Base-by-base conservation (phyloP, 2,797 vertebrate species). In the Mormyrops boulengeri region DNA sequence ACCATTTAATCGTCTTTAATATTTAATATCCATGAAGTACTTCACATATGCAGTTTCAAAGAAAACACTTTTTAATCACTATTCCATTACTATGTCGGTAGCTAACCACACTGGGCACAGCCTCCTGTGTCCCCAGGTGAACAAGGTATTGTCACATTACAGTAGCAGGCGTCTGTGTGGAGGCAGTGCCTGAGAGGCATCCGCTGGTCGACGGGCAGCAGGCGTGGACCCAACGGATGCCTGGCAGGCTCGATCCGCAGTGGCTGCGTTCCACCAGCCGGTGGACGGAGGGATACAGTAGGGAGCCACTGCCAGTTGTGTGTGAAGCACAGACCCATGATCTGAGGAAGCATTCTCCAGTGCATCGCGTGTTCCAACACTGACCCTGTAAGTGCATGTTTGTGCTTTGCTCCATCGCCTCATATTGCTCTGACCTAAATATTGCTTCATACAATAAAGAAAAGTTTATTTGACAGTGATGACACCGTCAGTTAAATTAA, bases 1-100 rank as follows among this genome's bases (percentile, higher is more conserved):
- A 88, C 57, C 38, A 88, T 66, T 62, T 88, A 88, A 88, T 88
- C 6, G 0, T 66, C 93, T 98, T 98, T 97, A 97, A 97, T 98
- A 95, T 96, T 93, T 95, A 86, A 96, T 97, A 95, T 96, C 30
- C 94, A 96, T 95, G 95, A 96, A 96, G 93, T 92, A 93, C 90
- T 92, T 94, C 94, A 91, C 92, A 94, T 92, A 94, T 93, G 85
- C 91, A 93, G 94, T 93, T 93, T 93, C 92, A 89, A 90, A 90
- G 91, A 92, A 92, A 92, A 88, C 88, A 84, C 73, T 80, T 88
- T 89, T 86, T 91, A 87, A 89, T 92, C 91, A 93, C 90, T 90
- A 89, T 92, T 92, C 89, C 85, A 88, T 47, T 85, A 84, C 14
- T 91, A 95, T 95, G 97, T 95, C 96, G 95, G 93, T 92, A 47